A percentile compares a stretch with the other conserved stretches of the same genome.
phyloP scores from a whole-genome alignment of 2,888 invertebrate genomes.

The Meliscaeva auricollis region DNA sequence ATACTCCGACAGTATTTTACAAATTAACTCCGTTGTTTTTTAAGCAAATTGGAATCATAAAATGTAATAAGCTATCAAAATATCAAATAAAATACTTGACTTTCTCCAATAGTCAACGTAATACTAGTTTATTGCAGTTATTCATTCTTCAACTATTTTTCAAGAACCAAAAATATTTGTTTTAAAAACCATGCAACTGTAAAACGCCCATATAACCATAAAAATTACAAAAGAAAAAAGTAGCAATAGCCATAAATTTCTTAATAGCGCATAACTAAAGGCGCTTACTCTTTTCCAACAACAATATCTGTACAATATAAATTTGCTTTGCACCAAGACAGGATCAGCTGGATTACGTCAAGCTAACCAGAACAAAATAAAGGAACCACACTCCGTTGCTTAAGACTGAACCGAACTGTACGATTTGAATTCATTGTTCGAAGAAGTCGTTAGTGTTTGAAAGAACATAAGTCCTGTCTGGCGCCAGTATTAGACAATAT shows the following conservation, averaged over 20 bases:
- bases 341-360: constrained; percentile 73
- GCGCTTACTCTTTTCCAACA: constrained; percentile 34
- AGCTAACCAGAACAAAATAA: constrained; percentile 40
- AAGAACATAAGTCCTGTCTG: constrained; percentile 81
- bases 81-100: too few relatives aligned
- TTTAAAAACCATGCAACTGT: constrained; percentile 43
- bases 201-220: constrained; percentile 58
- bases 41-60: too few relatives aligned
- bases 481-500: constrained; percentile 83
- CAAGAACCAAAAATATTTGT: constrained; percentile 29
- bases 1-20: too few relatives aligned
- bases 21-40: too few relatives aligned
- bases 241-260: constrained; percentile 34
- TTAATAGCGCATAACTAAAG: constrained; percentile 36
- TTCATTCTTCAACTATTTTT: not conserved
- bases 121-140: too few relatives aligned
- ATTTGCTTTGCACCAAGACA: constrained; percentile 33
- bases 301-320: not conserved
- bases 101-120: too few relatives aligned
- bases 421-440: constrained; percentile 36
- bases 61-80: too few relatives aligned
- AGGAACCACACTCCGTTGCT: constrained; percentile 60
- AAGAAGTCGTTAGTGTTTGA: constrained; percentile 66
- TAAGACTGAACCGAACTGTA: not conserved
- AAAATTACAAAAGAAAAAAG: constrained; percentile 8